Base-by-base conservation (phyloP, 1,140 invertebrate genomes). In the Bradynema listronoti region DNA sequence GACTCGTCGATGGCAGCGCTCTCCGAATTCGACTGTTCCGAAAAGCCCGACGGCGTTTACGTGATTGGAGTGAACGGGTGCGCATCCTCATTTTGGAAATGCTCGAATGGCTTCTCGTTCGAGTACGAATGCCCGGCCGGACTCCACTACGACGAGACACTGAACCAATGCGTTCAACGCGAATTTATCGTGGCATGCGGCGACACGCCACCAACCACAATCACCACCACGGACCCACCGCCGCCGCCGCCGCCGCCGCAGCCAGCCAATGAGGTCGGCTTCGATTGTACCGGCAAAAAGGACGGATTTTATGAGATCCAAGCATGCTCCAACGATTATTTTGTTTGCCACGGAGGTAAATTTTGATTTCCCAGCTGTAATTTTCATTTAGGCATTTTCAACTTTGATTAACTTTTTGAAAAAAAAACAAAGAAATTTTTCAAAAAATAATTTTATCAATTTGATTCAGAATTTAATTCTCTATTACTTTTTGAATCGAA, bases 41-140 rank as follows among this genome's bases (percentile, higher is more conserved):
- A 32, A 4, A 50, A 50, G 27, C 3, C 29, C 9, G 47, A 50
- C 27, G 47, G 47, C 16, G 47, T 50, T 32, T 50, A 50, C 27
- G 3, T 50, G 16, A 50, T 30, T 25, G 27, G n/a, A n/a, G 16
- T 3, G 5, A 50, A 4, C 19, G 19, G 27, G 16, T 50, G 47
- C 47, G 34, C 47, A n/a, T 5, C 16, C 47, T 19, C 16, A n/a
- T 50, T 50, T n/a, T 50, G 34, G 27, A 50, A 50, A n/a, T 50
- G 47, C 19, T 19, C 47, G 27, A 50, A 50, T 50, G 47, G 27
- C 29, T n/a, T 19, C 27, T 25, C 27, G 14, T 50, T 50, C 19
- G 3, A 3, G 27, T 25, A 50, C n/a, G 16, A 19, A n/a, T 50
- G 47, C 27, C 47, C 47, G 5, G 16, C 19, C n/a, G 27, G 3